Conservation (phyloP, 2,888 invertebrate genomes). For the Drosophila melanosoma region DNA sequence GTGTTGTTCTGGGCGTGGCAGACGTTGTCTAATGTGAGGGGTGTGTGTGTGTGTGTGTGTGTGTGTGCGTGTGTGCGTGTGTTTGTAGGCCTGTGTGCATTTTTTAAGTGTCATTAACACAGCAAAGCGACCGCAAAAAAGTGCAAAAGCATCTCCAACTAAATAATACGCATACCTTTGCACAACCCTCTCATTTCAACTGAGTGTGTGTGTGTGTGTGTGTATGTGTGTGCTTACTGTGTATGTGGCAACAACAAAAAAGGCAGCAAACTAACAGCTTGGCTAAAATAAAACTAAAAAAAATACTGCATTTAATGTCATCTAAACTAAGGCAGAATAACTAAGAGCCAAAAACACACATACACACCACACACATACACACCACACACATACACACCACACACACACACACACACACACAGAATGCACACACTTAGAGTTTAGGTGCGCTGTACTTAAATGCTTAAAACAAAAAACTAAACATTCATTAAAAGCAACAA, state of each 20-base stretch:
- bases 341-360: constrained; percentile 34
- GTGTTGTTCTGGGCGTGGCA: constrained; percentile 47
- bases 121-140: constrained; percentile 80
- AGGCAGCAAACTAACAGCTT: constrained; percentile 46
- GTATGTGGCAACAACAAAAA: constrained; percentile 22
- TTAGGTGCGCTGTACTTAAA: neutral
- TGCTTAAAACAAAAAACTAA: neutral
- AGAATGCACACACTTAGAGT: neutral
- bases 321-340: constrained; percentile 52
- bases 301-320: constrained; percentile 54
- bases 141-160: constrained; percentile 72
- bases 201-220: constrained; percentile 8
- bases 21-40: constrained; percentile 50
- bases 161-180: constrained; percentile 58
- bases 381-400: neutral
- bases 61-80: constrained; percentile 14
- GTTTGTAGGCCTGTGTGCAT: constrained; percentile 34
- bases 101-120: constrained; percentile 77
- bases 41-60: constrained; percentile 9
- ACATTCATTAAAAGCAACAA: neutral
- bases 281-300: constrained; percentile 25
- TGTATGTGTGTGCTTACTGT: constrained; percentile 12
- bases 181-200: constrained; percentile 34
- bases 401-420: neutral
- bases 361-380: neutral